These are phyloP conservation scores for Iphiclides podalirius DNA, from an alignment of 2,888 invertebrate species.

Conservation along the genomic window DNA sequence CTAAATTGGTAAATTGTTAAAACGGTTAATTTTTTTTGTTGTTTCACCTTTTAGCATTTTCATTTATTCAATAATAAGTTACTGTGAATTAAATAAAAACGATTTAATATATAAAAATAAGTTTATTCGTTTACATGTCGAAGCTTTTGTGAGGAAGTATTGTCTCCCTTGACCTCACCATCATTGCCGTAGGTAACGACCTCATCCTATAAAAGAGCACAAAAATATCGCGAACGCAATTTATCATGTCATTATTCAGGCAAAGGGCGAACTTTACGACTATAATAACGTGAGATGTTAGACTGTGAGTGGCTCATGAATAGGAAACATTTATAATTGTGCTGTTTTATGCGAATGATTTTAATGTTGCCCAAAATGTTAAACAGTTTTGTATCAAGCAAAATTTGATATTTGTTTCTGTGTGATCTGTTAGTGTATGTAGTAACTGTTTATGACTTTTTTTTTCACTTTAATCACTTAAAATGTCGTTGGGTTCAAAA, in stretches of 20 bases:
- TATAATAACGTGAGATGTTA: slow-evolving; percentile 72
- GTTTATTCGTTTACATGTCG: neutral
- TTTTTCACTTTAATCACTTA: too few relatives aligned
- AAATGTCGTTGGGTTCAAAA: too few relatives aligned
- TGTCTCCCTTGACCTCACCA: slow-evolving; percentile 13
- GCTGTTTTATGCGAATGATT: slow-evolving; percentile 47
- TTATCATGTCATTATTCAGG: slow-evolving; percentile 80
- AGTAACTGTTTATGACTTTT: too few relatives aligned
- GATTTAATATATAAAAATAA: slow-evolving; percentile 13
- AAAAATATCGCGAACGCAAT: slow-evolving; percentile 76
- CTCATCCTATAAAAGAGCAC: slow-evolving; percentile 56
- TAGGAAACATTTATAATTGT: slow-evolving; percentile 73
- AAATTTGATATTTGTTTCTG: slow-evolving; percentile 11
- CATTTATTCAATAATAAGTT: too few relatives aligned
- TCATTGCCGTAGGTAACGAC: slow-evolving; percentile 17
- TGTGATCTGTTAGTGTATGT: too few relatives aligned
- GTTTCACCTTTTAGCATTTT: too few relatives aligned
- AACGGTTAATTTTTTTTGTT: too few relatives aligned
- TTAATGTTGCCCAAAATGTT: slow-evolving; percentile 8
- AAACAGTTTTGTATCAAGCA: slow-evolving; percentile 3
- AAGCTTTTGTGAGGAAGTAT: neutral
- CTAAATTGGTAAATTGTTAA: too few relatives aligned
- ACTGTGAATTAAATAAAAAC: neutral
- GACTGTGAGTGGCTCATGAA: slow-evolving; percentile 61
- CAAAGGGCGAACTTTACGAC: slow-evolving; percentile 78